Conservation (phyloP, 2,797 vertebrate species). For the Sorex maritimensis region DNA sequence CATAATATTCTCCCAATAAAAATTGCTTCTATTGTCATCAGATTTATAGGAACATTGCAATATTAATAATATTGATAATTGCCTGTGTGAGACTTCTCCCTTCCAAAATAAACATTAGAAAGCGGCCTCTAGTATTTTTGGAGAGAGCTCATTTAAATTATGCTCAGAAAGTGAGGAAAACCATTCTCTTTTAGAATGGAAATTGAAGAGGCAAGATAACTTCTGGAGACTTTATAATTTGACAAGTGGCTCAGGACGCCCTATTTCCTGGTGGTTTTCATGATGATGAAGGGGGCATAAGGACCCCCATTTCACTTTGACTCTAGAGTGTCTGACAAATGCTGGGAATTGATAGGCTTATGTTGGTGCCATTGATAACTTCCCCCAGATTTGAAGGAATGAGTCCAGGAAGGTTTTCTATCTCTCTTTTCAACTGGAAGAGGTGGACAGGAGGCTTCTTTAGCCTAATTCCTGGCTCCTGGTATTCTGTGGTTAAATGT, state of each 20-base stretch:
- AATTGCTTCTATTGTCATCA: constrained; percentile 16
- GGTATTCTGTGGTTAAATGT: not conserved
- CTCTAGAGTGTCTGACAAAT: not conserved
- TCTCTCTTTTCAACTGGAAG: not conserved
- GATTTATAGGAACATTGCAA: not conserved
- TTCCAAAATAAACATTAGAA: constrained; percentile 64
- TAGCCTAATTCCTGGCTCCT: not conserved
- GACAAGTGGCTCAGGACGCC: constrained; percentile 39
- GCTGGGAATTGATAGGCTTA: not conserved
- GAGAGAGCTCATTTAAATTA: constrained; percentile 68
- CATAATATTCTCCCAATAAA: constrained; percentile 56
- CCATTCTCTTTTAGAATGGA: constrained; percentile 53
- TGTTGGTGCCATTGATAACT: not conserved
- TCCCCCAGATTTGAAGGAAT: not conserved
- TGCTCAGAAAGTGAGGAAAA: constrained; percentile 63
- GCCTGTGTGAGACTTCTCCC: constrained; percentile 36
- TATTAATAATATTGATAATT: not conserved
- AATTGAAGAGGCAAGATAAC: constrained; percentile 34
- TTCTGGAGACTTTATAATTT: not conserved
- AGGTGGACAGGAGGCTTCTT: too few species aligned
- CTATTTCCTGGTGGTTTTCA: constrained; percentile 14
- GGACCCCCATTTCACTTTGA: not conserved
- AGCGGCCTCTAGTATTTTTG: constrained; percentile 13
- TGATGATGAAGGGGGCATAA: not conserved
- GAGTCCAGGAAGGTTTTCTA: too few species aligned